Conservation (phyloP, 2,888 invertebrate species). For the Carpatolechia fugitivella region DNA sequence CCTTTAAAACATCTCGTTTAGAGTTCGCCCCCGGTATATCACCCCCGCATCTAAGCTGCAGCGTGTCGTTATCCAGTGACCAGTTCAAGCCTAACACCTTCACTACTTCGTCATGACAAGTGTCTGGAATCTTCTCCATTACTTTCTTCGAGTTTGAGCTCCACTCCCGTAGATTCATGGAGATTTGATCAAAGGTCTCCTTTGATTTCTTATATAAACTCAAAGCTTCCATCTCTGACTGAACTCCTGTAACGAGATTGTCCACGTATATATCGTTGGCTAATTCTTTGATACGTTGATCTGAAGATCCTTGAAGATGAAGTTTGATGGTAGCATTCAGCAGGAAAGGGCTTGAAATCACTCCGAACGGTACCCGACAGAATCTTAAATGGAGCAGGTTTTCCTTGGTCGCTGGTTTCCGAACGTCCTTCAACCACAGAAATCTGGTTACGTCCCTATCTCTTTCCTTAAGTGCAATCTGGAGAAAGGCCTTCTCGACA, state of each 20-base stretch:
- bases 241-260: not conserved
- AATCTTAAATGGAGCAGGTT: slow-evolving; percentile 14
- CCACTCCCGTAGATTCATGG: slow-evolving; percentile 12
- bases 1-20: slow-evolving; percentile 14
- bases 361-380: slow-evolving; percentile 15
- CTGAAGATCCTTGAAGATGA: slow-evolving; percentile 9
- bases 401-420: not conserved
- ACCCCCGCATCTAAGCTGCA: not conserved
- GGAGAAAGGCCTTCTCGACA: not conserved
- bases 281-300: not conserved
- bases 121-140: not conserved
- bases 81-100: not conserved
- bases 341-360: slow-evolving; percentile 17
- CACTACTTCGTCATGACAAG: not conserved
- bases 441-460: not conserved
- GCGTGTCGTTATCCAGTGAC: not conserved
- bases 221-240: not conserved
- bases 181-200: not conserved
- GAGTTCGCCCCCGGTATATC: not conserved
- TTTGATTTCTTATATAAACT: not conserved
- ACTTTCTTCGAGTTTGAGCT: slow-evolving; percentile 5
- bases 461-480: not conserved
- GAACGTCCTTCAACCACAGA: not conserved
- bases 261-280: slow-evolving; percentile 13
- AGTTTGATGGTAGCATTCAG: slow-evolving; percentile 16